These are phyloP conservation scores for Caradrina kadenii DNA, from an alignment of 2,888 invertebrate genomes.

Conservation along the genomic window DNA sequence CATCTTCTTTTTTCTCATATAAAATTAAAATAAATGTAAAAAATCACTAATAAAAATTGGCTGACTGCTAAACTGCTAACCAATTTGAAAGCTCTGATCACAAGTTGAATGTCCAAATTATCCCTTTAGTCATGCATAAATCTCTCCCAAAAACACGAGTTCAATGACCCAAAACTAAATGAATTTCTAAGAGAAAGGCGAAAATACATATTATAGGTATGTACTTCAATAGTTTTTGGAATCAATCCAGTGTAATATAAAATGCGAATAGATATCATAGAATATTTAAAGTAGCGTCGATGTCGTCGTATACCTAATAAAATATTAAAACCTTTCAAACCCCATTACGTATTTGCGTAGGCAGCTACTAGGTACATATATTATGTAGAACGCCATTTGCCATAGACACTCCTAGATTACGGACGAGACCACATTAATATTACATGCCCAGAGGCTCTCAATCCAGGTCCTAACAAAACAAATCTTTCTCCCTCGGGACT, in stretches of 20 bases:
- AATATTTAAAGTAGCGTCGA: neutral
- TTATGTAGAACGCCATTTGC: constrained; percentile 34
- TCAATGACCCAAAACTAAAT: constrained; percentile 10
- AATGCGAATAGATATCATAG: neutral
- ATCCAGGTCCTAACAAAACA: constrained; percentile 33
- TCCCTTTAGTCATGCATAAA: constrained; percentile 29
- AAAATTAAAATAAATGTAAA: too few species aligned
- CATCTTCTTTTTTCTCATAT: too few species aligned
- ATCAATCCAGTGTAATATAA: neutral
- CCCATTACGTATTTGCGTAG: constrained; percentile 13
- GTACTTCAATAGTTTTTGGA: neutral
- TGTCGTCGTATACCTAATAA: neutral
- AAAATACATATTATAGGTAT: neutral
- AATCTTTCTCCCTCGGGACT: constrained; percentile 39
- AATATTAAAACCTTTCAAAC: constrained; percentile 21
- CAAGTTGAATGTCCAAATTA: constrained; percentile 22
- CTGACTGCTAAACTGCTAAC: neutral
- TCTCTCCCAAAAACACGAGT: constrained; percentile 25
- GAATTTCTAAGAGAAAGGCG: neutral
- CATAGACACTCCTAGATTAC: constrained; percentile 23
- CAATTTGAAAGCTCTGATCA: constrained; percentile 14
- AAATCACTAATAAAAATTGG: neutral
- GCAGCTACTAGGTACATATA: constrained; percentile 11
- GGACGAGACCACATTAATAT: constrained; percentile 38
- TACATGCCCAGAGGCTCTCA: constrained; percentile 34